These are phyloP conservation scores for Athalia cordata DNA, from an alignment of 2,888 invertebrate genomes.

Conservation along the genomic window DNA sequence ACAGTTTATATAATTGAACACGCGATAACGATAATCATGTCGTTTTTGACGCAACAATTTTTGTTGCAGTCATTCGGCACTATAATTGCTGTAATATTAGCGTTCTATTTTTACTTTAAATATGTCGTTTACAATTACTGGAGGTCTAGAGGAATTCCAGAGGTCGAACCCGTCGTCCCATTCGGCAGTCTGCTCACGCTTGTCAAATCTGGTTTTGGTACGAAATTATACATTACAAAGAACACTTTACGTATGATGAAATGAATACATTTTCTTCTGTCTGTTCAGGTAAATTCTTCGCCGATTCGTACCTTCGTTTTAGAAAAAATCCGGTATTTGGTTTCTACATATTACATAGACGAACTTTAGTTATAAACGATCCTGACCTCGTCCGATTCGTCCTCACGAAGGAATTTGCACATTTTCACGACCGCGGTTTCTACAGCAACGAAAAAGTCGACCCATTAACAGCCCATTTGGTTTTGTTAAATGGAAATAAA, in stretches of 20 bases:
- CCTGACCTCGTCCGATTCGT: constrained; percentile 65
- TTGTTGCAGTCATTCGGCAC: not conserved
- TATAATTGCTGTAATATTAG: not conserved
- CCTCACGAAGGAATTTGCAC: constrained; percentile 66
- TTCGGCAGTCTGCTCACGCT: not conserved
- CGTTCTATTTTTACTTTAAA: not conserved
- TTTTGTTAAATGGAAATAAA: constrained; percentile 62
- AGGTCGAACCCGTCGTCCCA: not conserved
- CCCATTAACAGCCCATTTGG: constrained; percentile 64
- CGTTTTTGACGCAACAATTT: no score
- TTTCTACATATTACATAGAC: constrained; percentile 60
- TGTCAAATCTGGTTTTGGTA: not conserved
- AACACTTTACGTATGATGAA: not conserved
- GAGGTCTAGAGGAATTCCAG: not conserved
- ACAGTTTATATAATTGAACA: no score
- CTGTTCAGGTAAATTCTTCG: constrained; percentile 56
- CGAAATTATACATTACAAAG: not conserved
- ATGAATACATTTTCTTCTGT: constrained; percentile 1
- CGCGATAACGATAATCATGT: no score
- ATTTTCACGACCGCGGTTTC: constrained; percentile 68
- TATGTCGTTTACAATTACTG: constrained; percentile 12
- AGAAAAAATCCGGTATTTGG: constrained; percentile 61
- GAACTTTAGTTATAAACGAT: constrained; percentile 65
- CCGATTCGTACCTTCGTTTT: constrained; percentile 53
- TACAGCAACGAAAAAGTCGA: constrained; percentile 64